phyloP scores from a whole-genome alignment of 2,888 invertebrate species.

The Aromia moschata region DNA sequence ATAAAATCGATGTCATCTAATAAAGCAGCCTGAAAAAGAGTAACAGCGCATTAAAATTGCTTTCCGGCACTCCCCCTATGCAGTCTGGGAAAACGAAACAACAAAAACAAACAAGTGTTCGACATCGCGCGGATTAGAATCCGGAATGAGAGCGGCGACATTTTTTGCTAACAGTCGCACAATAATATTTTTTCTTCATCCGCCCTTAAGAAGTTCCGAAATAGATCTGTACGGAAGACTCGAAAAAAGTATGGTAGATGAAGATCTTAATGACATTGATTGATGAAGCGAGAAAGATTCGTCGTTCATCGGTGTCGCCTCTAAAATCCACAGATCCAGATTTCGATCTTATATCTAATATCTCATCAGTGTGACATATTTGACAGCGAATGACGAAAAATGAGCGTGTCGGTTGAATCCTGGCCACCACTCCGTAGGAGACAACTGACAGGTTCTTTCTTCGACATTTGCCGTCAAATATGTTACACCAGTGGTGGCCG shows the following conservation, averaged over 20 bases:
- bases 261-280: no score
- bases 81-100: conserved; percentile 36
- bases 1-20: background rate
- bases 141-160: conserved; percentile 29
- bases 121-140: conserved; percentile 40
- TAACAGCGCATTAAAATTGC: background rate
- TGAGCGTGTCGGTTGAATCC: no score
- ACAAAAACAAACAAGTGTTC: conserved; percentile 49
- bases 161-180: conserved; percentile 48
- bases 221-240: conserved; percentile 49
- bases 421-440: no score
- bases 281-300: no score
- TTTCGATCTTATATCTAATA: no score
- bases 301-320: no score
- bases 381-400: no score
- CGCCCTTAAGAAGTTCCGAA: conserved; percentile 52
- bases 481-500: no score
- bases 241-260: background rate
- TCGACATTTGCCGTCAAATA: no score
- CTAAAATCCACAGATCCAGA: no score
- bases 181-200: conserved; percentile 61
- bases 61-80: conserved; percentile 15
- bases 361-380: no score
- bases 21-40: background rate
- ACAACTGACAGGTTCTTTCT: no score